phyloP scores from a whole-genome alignment of 2,888 invertebrate species.

The Trichogramma evanescens region DNA sequence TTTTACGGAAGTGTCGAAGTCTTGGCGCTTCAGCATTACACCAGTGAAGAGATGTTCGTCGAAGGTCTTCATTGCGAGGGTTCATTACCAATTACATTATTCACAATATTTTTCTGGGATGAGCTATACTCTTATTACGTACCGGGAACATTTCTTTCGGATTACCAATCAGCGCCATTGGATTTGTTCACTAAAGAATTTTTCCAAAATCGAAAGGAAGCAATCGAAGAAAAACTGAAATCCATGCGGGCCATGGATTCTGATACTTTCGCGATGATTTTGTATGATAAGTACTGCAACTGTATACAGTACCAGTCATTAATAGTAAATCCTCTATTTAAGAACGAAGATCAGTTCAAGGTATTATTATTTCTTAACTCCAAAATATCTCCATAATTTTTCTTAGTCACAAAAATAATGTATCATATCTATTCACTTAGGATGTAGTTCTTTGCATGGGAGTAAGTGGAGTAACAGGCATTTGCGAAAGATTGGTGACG shows the following conservation, averaged over 20 bases:
- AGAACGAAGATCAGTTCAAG: constrained; percentile 29
- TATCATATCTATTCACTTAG: constrained; percentile 27
- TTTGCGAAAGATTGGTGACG: constrained; percentile 57
- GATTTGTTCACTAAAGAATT: constrained; percentile 65
- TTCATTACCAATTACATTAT: constrained; percentile 56
- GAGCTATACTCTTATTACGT: constrained; percentile 58
- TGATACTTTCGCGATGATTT: constrained; percentile 46
- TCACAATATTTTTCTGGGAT: constrained; percentile 71
- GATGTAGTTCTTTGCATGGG: constrained; percentile 54
- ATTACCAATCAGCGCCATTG: constrained; percentile 63
- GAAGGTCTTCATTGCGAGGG: constrained; percentile 64
- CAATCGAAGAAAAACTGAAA: constrained; percentile 54
- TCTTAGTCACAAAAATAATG: background rate
- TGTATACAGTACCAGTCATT: constrained; percentile 29
- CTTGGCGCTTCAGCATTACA: constrained; percentile 33
- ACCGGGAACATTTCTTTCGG: constrained; percentile 60
- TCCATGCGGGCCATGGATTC: constrained; percentile 41
- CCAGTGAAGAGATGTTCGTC: constrained; percentile 25
- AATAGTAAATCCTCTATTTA: constrained; percentile 28
- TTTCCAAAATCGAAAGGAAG: constrained; percentile 56
- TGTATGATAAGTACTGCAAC: constrained; percentile 41
- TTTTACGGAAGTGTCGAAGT: constrained; percentile 34
- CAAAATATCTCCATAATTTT: background rate
- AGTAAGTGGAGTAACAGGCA: constrained; percentile 48
- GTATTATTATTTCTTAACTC: constrained; percentile 20